Base-by-base conservation (phyloP, 2,888 invertebrate genomes). In the Anaspis maculata region DNA sequence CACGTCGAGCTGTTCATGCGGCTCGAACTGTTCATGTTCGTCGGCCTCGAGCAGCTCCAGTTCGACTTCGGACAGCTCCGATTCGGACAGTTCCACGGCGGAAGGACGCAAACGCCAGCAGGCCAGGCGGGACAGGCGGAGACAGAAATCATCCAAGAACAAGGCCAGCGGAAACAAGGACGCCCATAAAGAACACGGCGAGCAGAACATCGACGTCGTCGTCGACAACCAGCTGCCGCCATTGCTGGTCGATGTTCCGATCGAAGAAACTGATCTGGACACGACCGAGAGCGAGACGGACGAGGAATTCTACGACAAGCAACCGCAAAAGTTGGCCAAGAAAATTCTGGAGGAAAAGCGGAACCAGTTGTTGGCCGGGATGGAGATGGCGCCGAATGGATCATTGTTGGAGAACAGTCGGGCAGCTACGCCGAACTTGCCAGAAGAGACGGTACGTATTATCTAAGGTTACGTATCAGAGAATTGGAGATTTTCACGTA, bases 231-330 rank as follows among this genome's bases (percentile, higher is more conserved):
- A 67, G 13, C 44, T 48, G 2, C 43, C 46, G 9, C 7, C 13
- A 1, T 13, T 41, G 7, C 28, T 67, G 1, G 80, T 82, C 48
- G 24, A 24, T 11, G 71, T 75, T 1, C 67, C 77, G 1, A 77
- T 87, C 40, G 72, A 76, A 19, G 90, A 90, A 65, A 83, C 86
- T 1, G 89, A 90, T 64, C 70, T 89, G 30, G 87, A 88, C 48
- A 89, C 89, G 0, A 79, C 83, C 10, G 83, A 88, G 61, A 82
- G 85, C 28, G 85, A 85, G 43, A 87, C 87, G 1, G 88, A 88
- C 60, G 88, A 88, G 66, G 88, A 88, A 48, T 88, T 88, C 62
- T 89, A 88, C 57, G 88, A 89, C 57, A 76, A 84, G 51, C 76
- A 86, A 61, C 88, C 88, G 0, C 84, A 86, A 50, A 73, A 72